Percentiles rank a stretch among this genome's conserved stretches.
These are phyloP conservation scores for Platycheirus rosarum DNA, from an alignment of 2,888 invertebrate genomes.

Conservation along the genomic window DNA sequence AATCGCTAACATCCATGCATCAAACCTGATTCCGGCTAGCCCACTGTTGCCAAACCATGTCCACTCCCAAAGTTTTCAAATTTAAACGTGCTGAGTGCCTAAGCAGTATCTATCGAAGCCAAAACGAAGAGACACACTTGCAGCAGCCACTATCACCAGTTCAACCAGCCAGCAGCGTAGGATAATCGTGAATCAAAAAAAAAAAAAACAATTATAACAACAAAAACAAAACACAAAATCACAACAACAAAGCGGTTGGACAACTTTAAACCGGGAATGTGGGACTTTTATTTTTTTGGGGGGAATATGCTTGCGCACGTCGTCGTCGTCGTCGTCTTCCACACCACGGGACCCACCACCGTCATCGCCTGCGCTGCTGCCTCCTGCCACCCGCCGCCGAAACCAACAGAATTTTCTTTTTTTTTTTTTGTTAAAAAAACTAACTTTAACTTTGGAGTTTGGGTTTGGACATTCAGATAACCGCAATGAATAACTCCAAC, in stretches of 20 bases:
- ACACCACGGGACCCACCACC: constrained; percentile 25
- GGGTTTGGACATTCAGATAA: constrained; percentile 40
- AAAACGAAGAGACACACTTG: constrained; percentile 63
- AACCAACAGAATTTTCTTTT: constrained; percentile 31
- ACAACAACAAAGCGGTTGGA: constrained; percentile 23
- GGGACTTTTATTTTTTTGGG: constrained; percentile 59
- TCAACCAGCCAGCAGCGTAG: constrained; percentile 19
- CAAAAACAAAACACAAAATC: constrained; percentile 43
- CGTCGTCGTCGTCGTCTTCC: constrained; percentile 6
- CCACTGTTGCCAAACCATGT: constrained; percentile 19
- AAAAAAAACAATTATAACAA: constrained; percentile 62
- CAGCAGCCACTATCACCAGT: constrained; percentile 36
- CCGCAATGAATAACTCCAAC: constrained; percentile 57
- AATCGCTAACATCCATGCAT: background rate
- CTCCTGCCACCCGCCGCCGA: too few relatives aligned
- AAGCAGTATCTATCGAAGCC: constrained; percentile 43
- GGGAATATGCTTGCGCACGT: constrained; percentile 56
- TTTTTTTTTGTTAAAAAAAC: constrained; percentile 29
- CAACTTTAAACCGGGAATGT: constrained; percentile 71
- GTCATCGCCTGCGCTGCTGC: constrained; percentile 5
- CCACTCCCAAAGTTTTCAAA: background rate
- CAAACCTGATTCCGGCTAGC: background rate
- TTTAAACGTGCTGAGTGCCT: too few relatives aligned
- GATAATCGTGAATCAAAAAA: constrained; percentile 59
- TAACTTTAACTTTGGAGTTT: constrained; percentile 34